Evolutionary conservation across 2,113 vertebrate genomes (phyloP).

Genomic region (Mixornis gularis): DNA sequence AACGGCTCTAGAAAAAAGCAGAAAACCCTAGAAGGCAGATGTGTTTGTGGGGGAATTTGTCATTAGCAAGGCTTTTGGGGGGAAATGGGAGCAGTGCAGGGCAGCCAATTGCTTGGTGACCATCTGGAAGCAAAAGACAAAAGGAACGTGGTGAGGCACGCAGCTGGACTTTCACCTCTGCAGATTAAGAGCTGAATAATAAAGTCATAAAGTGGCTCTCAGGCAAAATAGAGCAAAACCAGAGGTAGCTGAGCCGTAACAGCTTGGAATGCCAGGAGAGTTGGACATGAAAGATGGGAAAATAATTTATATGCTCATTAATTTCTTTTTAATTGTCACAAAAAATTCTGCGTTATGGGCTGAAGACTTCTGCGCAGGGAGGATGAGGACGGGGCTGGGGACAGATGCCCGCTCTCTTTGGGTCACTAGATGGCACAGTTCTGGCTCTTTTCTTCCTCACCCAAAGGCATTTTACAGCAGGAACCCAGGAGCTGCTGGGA

Average conservation of each 20-base stretch:
- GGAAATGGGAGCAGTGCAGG: not conserved
- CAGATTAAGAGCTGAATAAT: not conserved
- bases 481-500: not conserved
- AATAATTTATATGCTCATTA: not conserved
- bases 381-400: not conserved
- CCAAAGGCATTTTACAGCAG: not conserved
- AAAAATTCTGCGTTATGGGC: not conserved
- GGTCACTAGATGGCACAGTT: slow-evolving; percentile 26
- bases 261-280: not conserved
- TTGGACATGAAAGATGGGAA: not conserved
- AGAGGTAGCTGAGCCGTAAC: not conserved
- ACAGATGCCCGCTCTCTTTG: not conserved
- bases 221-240: not conserved
- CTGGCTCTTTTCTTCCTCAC: not conserved
- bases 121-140: not conserved
- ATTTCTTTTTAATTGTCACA: not conserved
- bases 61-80: not conserved
- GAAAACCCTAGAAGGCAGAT: not conserved
- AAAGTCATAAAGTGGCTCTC: not conserved
- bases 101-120: not conserved
- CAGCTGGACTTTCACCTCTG: not conserved
- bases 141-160: accelerated
- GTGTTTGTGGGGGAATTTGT: not conserved
- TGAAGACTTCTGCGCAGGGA: not conserved
- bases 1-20: not conserved